phyloP scores from a whole-genome alignment of 2,888 invertebrate species.

The Drosophila gaucha region DNA sequence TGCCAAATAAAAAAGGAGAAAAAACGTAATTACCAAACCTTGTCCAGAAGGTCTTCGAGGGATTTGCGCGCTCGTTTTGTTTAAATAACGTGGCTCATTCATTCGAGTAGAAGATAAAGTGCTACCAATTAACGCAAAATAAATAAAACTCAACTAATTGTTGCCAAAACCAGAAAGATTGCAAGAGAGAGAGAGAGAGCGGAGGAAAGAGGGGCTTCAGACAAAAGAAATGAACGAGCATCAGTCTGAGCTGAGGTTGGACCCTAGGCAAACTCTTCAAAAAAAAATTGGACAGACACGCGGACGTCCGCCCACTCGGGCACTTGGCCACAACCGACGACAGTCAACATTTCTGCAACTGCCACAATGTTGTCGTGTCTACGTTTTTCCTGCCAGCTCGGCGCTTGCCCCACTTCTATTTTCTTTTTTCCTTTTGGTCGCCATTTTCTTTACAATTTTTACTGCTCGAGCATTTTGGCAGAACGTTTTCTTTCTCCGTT shows the following conservation, averaged over 20 bases:
- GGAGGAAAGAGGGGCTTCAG: conserved; percentile 18
- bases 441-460: conserved; percentile 73
- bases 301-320: conserved; percentile 43
- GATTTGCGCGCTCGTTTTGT: conserved; percentile 61
- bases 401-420: conserved; percentile 60
- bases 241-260: conserved; percentile 48
- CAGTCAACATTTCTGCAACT: conserved; percentile 79
- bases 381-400: conserved; percentile 52
- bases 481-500: conserved; percentile 35
- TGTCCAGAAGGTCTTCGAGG: conserved; percentile 40
- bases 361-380: conserved; percentile 72
- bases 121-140: conserved; percentile 82
- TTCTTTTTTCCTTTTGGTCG: conserved; percentile 42
- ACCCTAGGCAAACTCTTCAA: conserved; percentile 55
- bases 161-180: conserved; percentile 40
- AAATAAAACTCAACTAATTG: conserved; percentile 82
- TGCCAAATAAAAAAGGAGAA: conserved; percentile 31
- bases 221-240: conserved; percentile 64
- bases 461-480: conserved; percentile 65
- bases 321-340: conserved; percentile 62
- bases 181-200: neutral
- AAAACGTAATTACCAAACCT: conserved; percentile 66
- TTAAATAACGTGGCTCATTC: conserved; percentile 76
- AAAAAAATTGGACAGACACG: conserved; percentile 46
- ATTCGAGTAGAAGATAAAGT: conserved; percentile 77